Percentiles rank a stretch among this genome's conserved stretches.
Conservation (phyloP, 2,113 vertebrate species). For the Neopipo cinnamomea region DNA sequence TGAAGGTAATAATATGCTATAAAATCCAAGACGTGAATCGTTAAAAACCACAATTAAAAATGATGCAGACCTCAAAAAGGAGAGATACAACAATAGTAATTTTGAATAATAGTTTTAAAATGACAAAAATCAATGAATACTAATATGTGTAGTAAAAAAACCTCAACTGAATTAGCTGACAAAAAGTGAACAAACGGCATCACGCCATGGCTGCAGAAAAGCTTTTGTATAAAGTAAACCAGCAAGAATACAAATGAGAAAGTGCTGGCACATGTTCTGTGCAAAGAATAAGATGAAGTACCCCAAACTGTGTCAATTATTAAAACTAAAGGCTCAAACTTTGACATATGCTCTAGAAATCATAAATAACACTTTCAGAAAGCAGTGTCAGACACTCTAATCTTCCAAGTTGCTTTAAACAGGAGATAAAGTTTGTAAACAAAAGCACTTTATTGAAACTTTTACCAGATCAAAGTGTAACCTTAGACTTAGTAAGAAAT, state of each 20-base stretch:
- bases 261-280: constrained; percentile 14
- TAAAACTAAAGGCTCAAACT: constrained; percentile 49
- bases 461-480: constrained; percentile 56
- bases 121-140: constrained; percentile 63
- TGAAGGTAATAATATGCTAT: constrained; percentile 51
- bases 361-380: constrained; percentile 54
- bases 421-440: constrained; percentile 57
- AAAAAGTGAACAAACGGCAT: constrained; percentile 47
- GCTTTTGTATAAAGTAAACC: constrained; percentile 50
- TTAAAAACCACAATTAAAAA: constrained; percentile 56
- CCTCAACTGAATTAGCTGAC: constrained; percentile 45
- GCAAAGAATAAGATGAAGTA: constrained; percentile 45
- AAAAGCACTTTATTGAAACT: constrained; percentile 53
- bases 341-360: constrained; percentile 56
- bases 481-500: constrained; percentile 40
- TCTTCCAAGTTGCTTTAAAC: constrained; percentile 48
- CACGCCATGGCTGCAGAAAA: not conserved
- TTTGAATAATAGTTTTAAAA: constrained; percentile 60
- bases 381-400: constrained; percentile 25
- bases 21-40: constrained; percentile 19
- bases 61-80: constrained; percentile 25
- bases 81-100: constrained; percentile 38
- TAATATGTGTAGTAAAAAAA: constrained; percentile 46
- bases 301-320: constrained; percentile 45
- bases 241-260: constrained; percentile 54